Base-by-base conservation (phyloP, 2,797 vertebrate genomes). In the Chiloscyllium punctatum region DNA sequence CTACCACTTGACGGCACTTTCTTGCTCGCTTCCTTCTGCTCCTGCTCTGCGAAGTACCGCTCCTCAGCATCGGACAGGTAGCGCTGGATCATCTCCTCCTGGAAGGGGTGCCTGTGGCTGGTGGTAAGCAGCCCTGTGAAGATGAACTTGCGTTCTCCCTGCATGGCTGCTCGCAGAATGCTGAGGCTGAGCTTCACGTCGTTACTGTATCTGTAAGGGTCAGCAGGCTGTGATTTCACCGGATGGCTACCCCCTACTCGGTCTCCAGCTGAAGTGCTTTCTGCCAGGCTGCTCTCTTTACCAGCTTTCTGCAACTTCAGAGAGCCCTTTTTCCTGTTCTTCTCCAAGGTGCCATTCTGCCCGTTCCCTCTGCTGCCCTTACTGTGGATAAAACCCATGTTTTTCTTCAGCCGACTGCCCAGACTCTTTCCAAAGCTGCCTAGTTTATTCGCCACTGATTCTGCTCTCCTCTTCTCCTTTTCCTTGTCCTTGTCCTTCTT, bases 1-100 rank as follows among this genome's bases (percentile, higher is more conserved):
- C 25, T 30, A 21, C 96, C 88, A 8, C 96, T 95, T 0, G 97
- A 96, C 95, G 96, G 87, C 0, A 96, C 96, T 96, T 98, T 99
- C 96, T 98, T 98, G 95, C 99, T 99, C 0, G 96, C 97, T 1
- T 99, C 99, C 23, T 98, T 98, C 96, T 99, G 98, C 95, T 98
- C 98, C 96, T 99, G 98, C 97, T 99, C 99, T 0, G 97, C 97
- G 74, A 97, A 95, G 95, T 99, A 99, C 16, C 99, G 98, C 0
- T 99, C 98, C 97, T 99, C 98, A 0, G 99, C 99, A 0, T 99
- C 99, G 0, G 97, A 95, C 0, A 99, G 98, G 97, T 99, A 99
- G 91, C 98, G 97, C 96, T 99, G 98, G 97, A 99, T 99, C 99
- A 99, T 99, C 97, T 99, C 99, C 97, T 99, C 98, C 97, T 99